Evolutionary conservation across 1,140 invertebrate genomes (phyloP).

Genomic region (Tetramorium alpestre): DNA sequence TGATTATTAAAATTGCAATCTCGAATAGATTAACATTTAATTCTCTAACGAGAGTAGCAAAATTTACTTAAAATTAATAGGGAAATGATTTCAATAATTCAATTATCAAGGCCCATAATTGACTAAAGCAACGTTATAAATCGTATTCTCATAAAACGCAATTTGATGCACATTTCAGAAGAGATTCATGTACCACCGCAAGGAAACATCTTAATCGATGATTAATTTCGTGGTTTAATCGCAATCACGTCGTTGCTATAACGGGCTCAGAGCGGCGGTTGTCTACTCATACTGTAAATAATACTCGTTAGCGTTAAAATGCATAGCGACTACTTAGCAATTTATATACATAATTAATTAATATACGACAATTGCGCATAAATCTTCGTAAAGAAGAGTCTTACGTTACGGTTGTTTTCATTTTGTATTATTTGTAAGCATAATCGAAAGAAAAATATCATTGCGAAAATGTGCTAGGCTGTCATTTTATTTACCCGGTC

Average conservation of each 20-base stretch:
- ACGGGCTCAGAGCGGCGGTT: slow-evolving; percentile 58
- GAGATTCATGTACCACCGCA: not conserved
- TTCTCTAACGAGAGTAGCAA: not conserved
- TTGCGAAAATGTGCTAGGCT: slow-evolving; percentile 65
- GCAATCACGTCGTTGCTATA: slow-evolving; percentile 14
- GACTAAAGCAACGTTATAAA: not conserved
- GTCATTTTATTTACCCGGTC: slow-evolving; percentile 37
- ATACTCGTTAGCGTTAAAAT: slow-evolving; percentile 76
- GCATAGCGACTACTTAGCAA: slow-evolving; percentile 72
- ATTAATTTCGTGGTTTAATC: not conserved
- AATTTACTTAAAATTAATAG: not conserved
- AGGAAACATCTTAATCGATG: not conserved
- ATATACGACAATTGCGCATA: slow-evolving; percentile 45
- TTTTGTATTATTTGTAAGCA: slow-evolving; percentile 83
- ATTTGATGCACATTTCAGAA: not conserved
- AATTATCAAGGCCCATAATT: not conserved
- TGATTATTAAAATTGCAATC: not conserved
- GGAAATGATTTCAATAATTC: not conserved
- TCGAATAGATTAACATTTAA: not conserved
- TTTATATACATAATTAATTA: slow-evolving; percentile 49
- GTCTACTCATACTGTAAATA: slow-evolving; percentile 78
- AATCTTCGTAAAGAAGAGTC: slow-evolving; percentile 57
- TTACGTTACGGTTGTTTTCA: slow-evolving; percentile 72
- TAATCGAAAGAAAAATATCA: slow-evolving; percentile 79
- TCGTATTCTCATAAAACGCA: not conserved